Percentiles rank a stretch among this genome's conserved stretches.
Evolutionary conservation across 2,797 vertebrate species (phyloP).

Genomic region (Pelochelys cantorii): DNA sequence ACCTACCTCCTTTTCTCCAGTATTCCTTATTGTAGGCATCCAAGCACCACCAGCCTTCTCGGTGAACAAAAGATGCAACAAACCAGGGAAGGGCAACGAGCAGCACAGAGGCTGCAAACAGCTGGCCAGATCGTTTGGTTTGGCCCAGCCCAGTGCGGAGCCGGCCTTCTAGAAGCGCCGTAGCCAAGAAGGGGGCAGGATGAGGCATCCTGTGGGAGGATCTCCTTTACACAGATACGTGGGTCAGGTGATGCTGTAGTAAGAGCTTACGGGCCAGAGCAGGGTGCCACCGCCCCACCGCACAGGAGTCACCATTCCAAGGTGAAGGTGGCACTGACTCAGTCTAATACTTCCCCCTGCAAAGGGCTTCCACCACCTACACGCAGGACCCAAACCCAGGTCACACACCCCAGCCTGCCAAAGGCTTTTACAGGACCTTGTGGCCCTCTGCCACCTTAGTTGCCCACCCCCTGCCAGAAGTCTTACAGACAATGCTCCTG

Average conservation of each 20-base stretch:
- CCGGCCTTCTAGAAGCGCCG: neutral
- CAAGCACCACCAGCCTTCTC: too few relatives aligned
- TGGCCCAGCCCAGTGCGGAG: too few relatives aligned
- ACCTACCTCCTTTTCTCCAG: too few relatives aligned
- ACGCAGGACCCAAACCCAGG: neutral
- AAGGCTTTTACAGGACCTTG: neutral
- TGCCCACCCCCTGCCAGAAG: neutral
- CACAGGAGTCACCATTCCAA: neutral
- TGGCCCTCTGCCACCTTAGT: neutral
- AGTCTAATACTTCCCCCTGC: neutral
- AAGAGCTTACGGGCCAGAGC: neutral
- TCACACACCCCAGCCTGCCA: neutral
- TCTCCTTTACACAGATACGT: neutral
- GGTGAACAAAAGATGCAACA: too few relatives aligned
- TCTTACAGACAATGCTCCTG: fast-evolving
- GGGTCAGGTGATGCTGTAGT: neutral
- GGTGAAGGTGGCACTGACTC: neutral
- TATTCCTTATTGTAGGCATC: too few relatives aligned
- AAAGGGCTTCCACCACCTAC: neutral
- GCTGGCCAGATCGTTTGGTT: too few relatives aligned
- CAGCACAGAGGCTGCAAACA: too few relatives aligned
- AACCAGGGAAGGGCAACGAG: too few relatives aligned
- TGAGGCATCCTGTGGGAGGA: neutral
- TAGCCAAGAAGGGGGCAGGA: neutral
- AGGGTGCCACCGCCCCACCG: neutral